phyloP scores from a whole-genome alignment of 2,113 vertebrate species.

The Abramis brama region DNA sequence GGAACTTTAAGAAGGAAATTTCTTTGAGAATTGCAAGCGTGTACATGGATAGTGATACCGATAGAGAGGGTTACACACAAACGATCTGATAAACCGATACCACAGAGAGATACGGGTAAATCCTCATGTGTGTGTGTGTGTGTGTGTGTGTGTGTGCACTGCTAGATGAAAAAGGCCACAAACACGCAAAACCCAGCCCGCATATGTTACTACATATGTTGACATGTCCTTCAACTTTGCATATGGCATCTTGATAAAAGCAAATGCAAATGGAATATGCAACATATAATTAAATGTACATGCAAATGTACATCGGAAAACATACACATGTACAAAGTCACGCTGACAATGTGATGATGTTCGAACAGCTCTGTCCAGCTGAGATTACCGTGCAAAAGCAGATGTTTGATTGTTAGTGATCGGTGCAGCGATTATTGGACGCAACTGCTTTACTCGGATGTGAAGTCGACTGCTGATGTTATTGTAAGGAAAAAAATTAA shows the following conservation, averaged over 20 bases:
- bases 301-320: slow-evolving; percentile 9
- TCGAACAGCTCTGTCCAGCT: neutral
- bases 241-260: slow-evolving; percentile 1
- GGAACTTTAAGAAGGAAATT: neutral
- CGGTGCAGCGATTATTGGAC: neutral
- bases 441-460: neutral
- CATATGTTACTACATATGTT: neutral
- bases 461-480: neutral
- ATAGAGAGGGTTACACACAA: neutral
- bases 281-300: neutral
- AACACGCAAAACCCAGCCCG: neutral
- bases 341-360: neutral
- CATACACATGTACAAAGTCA: neutral
- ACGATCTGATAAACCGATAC: slow-evolving; percentile 6
- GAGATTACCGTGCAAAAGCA: neutral
- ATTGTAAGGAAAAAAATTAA: neutral
- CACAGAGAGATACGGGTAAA: slow-evolving; percentile 18
- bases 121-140: neutral
- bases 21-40: neutral
- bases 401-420: neutral
- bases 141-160: neutral
- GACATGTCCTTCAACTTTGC: neutral
- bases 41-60: neutral
- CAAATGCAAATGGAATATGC: neutral
- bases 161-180: slow-evolving; percentile 15